These are phyloP conservation scores for Micrastur ruficollis DNA, from an alignment of 2,797 vertebrate species.

Conservation along the genomic window DNA sequence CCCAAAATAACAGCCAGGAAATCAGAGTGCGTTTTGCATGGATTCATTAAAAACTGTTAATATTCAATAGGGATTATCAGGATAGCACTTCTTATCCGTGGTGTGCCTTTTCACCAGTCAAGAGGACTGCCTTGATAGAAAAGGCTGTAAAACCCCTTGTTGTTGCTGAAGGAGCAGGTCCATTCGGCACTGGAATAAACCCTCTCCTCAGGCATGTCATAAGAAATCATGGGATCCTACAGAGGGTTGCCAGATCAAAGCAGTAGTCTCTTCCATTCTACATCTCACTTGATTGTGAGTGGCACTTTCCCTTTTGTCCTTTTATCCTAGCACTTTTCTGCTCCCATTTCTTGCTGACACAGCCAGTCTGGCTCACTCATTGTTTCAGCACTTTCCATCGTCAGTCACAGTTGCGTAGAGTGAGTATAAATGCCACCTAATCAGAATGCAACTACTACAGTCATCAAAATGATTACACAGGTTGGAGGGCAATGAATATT, in stretches of 20 bases:
- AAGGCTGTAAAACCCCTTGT: background rate
- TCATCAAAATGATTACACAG: background rate
- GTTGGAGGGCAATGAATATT: slow-evolving; percentile 20
- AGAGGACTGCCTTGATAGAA: background rate
- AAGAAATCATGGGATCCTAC: background rate
- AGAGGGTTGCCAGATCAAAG: background rate
- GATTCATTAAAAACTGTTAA: background rate
- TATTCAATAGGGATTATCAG: background rate
- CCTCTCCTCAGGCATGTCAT: background rate
- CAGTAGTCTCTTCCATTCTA: background rate
- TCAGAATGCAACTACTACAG: background rate
- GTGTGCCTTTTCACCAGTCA: background rate
- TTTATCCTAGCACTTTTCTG: background rate
- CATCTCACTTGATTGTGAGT: background rate
- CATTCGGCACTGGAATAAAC: background rate
- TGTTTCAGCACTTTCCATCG: background rate
- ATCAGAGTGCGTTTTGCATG: background rate
- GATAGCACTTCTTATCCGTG: background rate
- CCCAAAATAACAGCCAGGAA: background rate
- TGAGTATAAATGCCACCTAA: background rate
- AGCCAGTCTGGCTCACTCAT: background rate
- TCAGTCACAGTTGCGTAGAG: background rate
- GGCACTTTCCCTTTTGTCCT: background rate
- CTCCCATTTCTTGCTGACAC: slow-evolving; percentile 2
- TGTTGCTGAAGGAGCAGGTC: background rate